These are phyloP conservation scores for Solenodon paradoxus DNA, from an alignment of 2,113 vertebrate genomes.

Conservation along the genomic window DNA sequence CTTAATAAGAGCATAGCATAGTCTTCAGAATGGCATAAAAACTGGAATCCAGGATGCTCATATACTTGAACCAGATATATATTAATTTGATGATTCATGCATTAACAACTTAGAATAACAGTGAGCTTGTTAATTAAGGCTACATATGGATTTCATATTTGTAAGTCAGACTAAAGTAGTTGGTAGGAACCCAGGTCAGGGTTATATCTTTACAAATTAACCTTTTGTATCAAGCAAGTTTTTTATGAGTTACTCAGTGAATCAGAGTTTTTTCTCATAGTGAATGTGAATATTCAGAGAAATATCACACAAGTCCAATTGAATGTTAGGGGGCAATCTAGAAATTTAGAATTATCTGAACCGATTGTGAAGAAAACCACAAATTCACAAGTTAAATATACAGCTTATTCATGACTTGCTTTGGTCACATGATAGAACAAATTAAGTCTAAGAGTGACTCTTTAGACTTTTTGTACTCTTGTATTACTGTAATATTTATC, in stretches of 20 bases:
- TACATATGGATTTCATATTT: slow-evolving; percentile 13
- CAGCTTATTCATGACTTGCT: slow-evolving; percentile 2
- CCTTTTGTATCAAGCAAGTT: not conserved
- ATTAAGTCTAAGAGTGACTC: not conserved
- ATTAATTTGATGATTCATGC: not conserved
- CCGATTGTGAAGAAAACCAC: not conserved
- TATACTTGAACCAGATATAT: not conserved
- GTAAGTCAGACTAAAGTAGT: not conserved
- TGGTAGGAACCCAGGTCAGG: not conserved
- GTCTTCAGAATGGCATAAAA: not conserved
- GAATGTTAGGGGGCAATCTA: not conserved
- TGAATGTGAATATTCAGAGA: not conserved
- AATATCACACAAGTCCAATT: not conserved
- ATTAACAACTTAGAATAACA: not conserved
- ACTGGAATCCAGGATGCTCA: not conserved
- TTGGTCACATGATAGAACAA: not conserved
- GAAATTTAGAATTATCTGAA: not conserved
- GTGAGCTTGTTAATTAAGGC: not conserved
- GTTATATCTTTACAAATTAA: not conserved
- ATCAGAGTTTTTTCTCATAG: not conserved
- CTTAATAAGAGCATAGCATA: not conserved
- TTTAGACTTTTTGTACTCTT: not conserved
- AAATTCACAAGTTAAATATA: not conserved
- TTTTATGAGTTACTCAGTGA: not conserved
- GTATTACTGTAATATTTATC: not conserved